These are phyloP conservation scores for Oryzaephilus surinamensis DNA, from an alignment of 1,140 invertebrate genomes.

Conservation along the genomic window DNA sequence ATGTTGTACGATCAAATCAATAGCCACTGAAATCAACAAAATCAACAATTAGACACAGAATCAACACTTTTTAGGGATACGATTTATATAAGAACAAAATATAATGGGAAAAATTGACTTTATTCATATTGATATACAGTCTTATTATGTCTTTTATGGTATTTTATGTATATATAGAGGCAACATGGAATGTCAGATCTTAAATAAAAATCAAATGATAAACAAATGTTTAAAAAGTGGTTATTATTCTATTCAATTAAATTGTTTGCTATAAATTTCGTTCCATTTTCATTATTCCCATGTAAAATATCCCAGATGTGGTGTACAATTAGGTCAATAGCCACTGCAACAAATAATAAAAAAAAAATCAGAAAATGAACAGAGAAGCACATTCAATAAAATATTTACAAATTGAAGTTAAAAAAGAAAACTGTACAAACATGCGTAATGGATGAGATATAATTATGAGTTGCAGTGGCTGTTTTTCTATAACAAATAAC, in stretches of 20 bases:
- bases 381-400: conserved; percentile 1
- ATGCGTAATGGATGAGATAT: background rate
- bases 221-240: too few species aligned
- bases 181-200: background rate
- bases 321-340: conserved; percentile 97
- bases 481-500: too few species aligned
- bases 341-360: conserved; percentile 71
- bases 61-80: background rate
- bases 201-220: background rate
- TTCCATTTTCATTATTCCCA: conserved; percentile 28
- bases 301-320: conserved; percentile 93
- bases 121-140: background rate
- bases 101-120: background rate
- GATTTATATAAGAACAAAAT: background rate
- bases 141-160: background rate
- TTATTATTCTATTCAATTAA: background rate
- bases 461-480: conserved; percentile 28
- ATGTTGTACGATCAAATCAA: conserved; percentile 89
- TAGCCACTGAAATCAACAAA: conserved; percentile 64
- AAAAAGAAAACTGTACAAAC: too few species aligned
- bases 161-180: background rate
- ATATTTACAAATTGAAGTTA: background rate
- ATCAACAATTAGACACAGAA: too few species aligned
- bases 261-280: conserved; percentile 6
- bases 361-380: background rate